Conservation (phyloP, 2,113 vertebrate genomes). For the Clarias macrocephalus region DNA sequence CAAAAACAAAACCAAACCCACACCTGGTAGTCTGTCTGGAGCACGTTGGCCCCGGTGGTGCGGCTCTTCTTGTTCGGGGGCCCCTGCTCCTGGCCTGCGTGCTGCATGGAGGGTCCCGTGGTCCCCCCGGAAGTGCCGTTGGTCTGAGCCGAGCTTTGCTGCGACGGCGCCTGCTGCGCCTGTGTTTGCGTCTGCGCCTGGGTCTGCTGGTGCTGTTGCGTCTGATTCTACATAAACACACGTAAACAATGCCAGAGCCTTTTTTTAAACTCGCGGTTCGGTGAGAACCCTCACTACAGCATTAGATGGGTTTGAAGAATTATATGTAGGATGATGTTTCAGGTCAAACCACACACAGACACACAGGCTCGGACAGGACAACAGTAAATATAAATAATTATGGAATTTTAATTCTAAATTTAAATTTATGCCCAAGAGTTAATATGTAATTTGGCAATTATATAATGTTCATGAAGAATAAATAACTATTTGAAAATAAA, state of each 20-base stretch:
- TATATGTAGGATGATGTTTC: too few species aligned
- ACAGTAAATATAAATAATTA: too few species aligned
- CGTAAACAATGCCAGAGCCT: neutral
- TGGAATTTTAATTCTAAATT: too few species aligned
- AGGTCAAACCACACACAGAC: too few species aligned
- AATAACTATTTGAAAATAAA: too few species aligned
- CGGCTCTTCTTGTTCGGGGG: slow-evolving; percentile 95
- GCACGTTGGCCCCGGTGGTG: slow-evolving; percentile 85
- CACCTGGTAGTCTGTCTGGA: slow-evolving; percentile 97
- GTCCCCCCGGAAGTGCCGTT: slow-evolving; percentile 77
- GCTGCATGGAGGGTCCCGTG: slow-evolving; percentile 77
- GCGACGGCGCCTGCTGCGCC: slow-evolving; percentile 74
- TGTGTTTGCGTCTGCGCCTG: slow-evolving; percentile 71
- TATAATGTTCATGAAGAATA: too few species aligned
- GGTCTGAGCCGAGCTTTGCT: slow-evolving; percentile 87
- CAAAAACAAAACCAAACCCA: neutral
- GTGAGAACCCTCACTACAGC: neutral
- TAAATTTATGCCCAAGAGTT: too few species aligned
- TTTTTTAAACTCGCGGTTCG: neutral
- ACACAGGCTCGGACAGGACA: too few species aligned
- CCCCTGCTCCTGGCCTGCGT: slow-evolving; percentile 83
- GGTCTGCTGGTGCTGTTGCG: slow-evolving; percentile 94
- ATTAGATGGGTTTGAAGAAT: neutral
- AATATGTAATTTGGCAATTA: too few species aligned
- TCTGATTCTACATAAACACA: slow-evolving; percentile 77